These are phyloP conservation scores for Heptranchias perlo DNA, from an alignment of 2,113 vertebrate species.

Conservation along the genomic window DNA sequence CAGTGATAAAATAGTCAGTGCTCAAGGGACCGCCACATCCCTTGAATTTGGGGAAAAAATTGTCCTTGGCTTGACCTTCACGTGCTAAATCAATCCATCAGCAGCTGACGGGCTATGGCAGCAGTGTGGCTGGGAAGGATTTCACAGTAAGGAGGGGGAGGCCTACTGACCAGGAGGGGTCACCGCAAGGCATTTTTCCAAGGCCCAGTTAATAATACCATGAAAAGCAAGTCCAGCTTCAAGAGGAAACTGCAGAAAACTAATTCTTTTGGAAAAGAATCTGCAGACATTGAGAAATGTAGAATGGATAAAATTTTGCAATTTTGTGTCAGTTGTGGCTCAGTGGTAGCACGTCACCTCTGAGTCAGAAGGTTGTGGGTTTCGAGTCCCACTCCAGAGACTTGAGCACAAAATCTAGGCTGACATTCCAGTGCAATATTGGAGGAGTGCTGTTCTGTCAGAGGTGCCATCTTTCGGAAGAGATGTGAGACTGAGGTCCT, in stretches of 20 bases:
- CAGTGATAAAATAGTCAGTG: slow-evolving; percentile 37
- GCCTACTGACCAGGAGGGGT: slow-evolving; percentile 43
- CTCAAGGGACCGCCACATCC: slow-evolving; percentile 32
- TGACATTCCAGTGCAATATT: background rate
- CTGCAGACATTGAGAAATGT: background rate
- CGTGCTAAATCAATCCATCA: slow-evolving; percentile 67
- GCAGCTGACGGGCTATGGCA: slow-evolving; percentile 46
- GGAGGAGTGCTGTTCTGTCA: too few relatives aligned
- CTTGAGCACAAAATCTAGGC: background rate
- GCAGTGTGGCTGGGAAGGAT: slow-evolving; percentile 56
- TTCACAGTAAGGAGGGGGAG: slow-evolving; percentile 56
- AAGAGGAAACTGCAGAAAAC: background rate
- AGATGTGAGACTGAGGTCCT: background rate
- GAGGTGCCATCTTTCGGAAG: background rate
- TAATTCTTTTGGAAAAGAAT: slow-evolving; percentile 29
- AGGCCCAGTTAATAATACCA: slow-evolving; percentile 2
- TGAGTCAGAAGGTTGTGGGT: background rate
- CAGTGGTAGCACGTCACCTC: background rate
- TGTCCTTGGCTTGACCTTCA: slow-evolving; percentile 64
- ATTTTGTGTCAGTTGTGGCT: slow-evolving; percentile 2
- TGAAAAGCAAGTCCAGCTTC: slow-evolving; percentile 16
- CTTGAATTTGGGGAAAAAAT: slow-evolving; percentile 53
- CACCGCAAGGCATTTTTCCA: slow-evolving; percentile 38
- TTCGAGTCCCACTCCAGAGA: background rate
- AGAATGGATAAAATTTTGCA: slow-evolving; percentile 10